phyloP scores from a whole-genome alignment of 2,888 invertebrate genomes.

The Coleophora flavipennella region DNA sequence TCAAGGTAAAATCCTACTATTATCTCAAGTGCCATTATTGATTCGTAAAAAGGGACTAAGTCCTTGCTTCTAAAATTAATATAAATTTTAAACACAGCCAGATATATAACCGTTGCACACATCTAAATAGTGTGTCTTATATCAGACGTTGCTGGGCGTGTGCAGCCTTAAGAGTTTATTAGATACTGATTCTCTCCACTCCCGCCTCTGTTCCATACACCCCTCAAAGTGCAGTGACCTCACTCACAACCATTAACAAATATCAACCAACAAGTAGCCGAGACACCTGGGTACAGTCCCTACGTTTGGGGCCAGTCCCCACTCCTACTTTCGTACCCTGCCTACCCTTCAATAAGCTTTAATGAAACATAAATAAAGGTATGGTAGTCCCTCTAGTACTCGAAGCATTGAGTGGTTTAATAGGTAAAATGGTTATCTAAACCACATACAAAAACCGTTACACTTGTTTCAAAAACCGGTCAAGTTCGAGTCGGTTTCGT shows the following conservation, averaged over 20 bases:
- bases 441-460: too few species aligned
- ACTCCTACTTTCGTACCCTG: conserved; percentile 12
- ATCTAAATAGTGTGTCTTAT: too few species aligned
- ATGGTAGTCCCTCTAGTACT: conserved; percentile 10
- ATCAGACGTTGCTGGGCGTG: too few species aligned
- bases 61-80: too few species aligned
- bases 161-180: too few species aligned
- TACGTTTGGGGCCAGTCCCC: conserved; percentile 20
- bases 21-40: too few species aligned
- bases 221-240: conserved; percentile 58
- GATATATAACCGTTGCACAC: too few species aligned
- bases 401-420: background rate
- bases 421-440: background rate
- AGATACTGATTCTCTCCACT: conserved; percentile 20
- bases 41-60: too few species aligned
- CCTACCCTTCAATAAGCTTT: conserved; percentile 23
- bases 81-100: too few species aligned
- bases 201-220: conserved; percentile 28
- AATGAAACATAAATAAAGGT: conserved; percentile 38
- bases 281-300: conserved; percentile 46
- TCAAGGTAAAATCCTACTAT: too few species aligned
- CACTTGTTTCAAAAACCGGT: too few species aligned
- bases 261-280: conserved; percentile 20
- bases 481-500: too few species aligned
- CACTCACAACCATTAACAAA: conserved; percentile 22